Percentiles rank a stretch among this genome's conserved stretches.
These are phyloP conservation scores for Pelodiscus sinensis DNA, from an alignment of 2,113 vertebrate genomes.

Conservation along the genomic window DNA sequence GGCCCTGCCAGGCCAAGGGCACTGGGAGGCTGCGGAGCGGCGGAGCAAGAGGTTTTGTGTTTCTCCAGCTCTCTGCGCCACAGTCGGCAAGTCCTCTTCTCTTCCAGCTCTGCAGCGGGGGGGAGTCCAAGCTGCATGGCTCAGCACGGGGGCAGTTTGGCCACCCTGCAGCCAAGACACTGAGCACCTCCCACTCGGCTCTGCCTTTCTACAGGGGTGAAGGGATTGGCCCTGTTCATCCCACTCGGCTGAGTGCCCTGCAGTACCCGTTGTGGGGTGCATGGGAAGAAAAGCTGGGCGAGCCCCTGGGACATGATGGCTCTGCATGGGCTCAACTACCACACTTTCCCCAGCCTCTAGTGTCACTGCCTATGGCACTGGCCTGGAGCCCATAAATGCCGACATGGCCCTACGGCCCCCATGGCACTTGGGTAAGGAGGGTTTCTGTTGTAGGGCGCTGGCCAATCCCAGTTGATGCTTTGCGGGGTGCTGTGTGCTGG, in stretches of 20 bases:
- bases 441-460: neutral
- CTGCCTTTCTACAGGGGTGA: neutral
- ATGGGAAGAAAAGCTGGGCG: neutral
- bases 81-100: neutral
- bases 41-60: neutral
- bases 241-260: neutral
- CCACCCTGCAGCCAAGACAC: neutral
- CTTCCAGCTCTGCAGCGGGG: too few relatives aligned
- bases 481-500: neutral
- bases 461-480: neutral
- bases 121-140: neutral
- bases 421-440: too few relatives aligned
- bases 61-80: neutral
- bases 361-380: neutral
- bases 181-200: neutral
- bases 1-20: constrained; percentile 20
- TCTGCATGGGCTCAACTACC: neutral
- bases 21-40: neutral
- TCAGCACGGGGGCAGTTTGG: neutral
- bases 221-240: neutral
- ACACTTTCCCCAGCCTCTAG: neutral
- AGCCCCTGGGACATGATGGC: neutral
- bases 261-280: neutral
- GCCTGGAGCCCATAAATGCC: neutral
- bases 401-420: neutral